phyloP scores from a whole-genome alignment of 2,888 invertebrate genomes.

The Oligia fasciuncula region DNA sequence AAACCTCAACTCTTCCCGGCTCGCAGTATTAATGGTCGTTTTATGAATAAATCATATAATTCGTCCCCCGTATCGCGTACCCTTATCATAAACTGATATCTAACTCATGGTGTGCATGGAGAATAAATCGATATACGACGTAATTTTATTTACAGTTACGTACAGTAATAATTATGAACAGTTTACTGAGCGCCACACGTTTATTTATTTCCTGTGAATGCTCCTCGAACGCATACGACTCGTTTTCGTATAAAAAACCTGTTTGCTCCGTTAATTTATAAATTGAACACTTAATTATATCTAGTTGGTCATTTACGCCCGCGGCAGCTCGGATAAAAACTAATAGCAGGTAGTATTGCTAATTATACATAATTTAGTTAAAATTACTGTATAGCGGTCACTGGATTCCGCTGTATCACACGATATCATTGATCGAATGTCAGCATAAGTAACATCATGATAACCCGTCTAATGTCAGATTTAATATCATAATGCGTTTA shows the following conservation, averaged over 20 bases:
- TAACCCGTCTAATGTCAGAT: constrained; percentile 57
- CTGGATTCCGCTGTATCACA: constrained; percentile 49
- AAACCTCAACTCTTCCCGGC: constrained; percentile 31
- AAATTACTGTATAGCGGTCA: constrained; percentile 70
- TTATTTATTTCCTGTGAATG: constrained; percentile 62
- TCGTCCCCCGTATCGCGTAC: constrained; percentile 47
- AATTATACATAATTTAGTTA: constrained; percentile 75
- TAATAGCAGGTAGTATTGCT: constrained; percentile 74
- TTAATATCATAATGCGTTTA: constrained; percentile 58
- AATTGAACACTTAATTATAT: constrained; percentile 81
- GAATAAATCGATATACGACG: constrained; percentile 49
- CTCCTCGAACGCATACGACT: constrained; percentile 26
- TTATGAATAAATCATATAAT: constrained; percentile 58
- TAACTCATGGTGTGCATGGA: constrained; percentile 48
- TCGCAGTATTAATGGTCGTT: constrained; percentile 35
- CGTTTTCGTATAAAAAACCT: constrained; percentile 69
- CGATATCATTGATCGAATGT: constrained; percentile 58
- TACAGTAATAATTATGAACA: constrained; percentile 52
- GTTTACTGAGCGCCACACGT: constrained; percentile 46
- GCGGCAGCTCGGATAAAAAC: constrained; percentile 73
- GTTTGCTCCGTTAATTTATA: constrained; percentile 75
- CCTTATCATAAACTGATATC: constrained; percentile 58
- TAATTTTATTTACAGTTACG: constrained; percentile 56
- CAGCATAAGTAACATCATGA: constrained; percentile 52
- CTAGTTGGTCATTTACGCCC: constrained; percentile 72